These are phyloP conservation scores for Tholera decimalis DNA, from an alignment of 2,888 invertebrate genomes.

Conservation along the genomic window DNA sequence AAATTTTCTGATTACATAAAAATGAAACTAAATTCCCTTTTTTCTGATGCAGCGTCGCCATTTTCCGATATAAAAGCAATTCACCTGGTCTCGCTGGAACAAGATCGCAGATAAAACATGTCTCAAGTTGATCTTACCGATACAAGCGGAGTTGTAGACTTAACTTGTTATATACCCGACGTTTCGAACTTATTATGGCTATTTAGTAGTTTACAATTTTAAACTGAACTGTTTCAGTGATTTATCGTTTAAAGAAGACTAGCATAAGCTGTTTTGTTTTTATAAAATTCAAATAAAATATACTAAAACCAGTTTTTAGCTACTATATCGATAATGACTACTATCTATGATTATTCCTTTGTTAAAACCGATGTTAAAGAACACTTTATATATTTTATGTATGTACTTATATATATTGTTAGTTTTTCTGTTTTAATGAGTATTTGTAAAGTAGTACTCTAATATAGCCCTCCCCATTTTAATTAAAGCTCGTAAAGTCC, in stretches of 20 bases:
- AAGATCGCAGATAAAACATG: conserved; percentile 54
- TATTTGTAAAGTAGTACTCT: no score
- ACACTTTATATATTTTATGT: no score
- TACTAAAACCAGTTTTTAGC: no score
- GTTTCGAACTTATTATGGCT: not conserved
- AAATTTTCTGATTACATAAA: conserved; percentile 24
- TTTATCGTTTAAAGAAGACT: not conserved
- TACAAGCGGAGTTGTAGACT: conserved; percentile 37
- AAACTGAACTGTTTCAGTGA: not conserved
- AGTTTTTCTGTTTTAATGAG: no score
- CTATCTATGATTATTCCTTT: no score
- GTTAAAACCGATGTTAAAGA: no score
- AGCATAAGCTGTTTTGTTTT: not conserved
- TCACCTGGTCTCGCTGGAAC: conserved; percentile 46
- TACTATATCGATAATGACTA: no score
- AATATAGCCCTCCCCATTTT: no score
- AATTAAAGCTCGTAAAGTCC: no score
- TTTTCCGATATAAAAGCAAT: conserved; percentile 27
- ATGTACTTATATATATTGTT: no score
- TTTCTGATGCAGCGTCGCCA: not conserved
- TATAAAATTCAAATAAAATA: not conserved
- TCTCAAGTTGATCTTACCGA: conserved; percentile 37
- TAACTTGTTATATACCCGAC: conserved; percentile 37
- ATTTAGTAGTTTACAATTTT: conserved; percentile 3
- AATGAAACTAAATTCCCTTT: not conserved